Percentiles rank a stretch among this genome's conserved stretches.
Evolutionary conservation across 2,113 vertebrate species (phyloP).

Genomic region (Fregetta grallaria): DNA sequence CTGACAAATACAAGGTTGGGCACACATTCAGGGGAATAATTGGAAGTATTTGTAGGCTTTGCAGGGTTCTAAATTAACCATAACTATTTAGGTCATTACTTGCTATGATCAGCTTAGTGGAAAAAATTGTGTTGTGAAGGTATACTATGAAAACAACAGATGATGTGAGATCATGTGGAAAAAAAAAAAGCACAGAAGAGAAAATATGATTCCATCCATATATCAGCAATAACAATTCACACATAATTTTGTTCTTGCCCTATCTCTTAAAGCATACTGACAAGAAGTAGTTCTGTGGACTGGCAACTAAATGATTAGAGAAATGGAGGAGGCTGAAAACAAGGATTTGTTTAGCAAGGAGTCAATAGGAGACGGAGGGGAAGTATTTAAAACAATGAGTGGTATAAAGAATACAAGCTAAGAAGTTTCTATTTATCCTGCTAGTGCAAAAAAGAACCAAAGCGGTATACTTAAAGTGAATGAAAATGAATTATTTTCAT

Average conservation of each 20-base stretch:
- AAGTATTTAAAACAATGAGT: not conserved
- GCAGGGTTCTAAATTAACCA: not conserved
- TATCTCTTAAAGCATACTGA: not conserved
- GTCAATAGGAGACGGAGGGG: not conserved
- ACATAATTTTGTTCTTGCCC: not conserved
- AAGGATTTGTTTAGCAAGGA: slow-evolving; percentile 1
- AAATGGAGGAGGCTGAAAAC: not conserved
- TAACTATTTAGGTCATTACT: not conserved
- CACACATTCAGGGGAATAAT: not conserved
- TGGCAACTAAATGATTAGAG: not conserved
- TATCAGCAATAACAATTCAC: not conserved
- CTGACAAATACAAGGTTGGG: not conserved
- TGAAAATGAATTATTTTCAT: slow-evolving; percentile 29
- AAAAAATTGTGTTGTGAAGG: not conserved
- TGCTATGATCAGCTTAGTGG: not conserved
- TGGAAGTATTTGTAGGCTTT: not conserved
- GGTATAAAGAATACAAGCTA: not conserved
- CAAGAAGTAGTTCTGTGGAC: not conserved
- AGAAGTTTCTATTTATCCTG: not conserved
- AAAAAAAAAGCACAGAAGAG: not conserved
- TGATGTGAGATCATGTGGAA: not conserved
- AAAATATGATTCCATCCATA: not conserved
- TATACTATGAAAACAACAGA: not conserved
- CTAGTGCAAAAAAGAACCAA: not conserved
- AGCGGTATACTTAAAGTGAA: not conserved